Conservation (phyloP, 23 tunicate genomes). For the Pegea sp. region DNA sequence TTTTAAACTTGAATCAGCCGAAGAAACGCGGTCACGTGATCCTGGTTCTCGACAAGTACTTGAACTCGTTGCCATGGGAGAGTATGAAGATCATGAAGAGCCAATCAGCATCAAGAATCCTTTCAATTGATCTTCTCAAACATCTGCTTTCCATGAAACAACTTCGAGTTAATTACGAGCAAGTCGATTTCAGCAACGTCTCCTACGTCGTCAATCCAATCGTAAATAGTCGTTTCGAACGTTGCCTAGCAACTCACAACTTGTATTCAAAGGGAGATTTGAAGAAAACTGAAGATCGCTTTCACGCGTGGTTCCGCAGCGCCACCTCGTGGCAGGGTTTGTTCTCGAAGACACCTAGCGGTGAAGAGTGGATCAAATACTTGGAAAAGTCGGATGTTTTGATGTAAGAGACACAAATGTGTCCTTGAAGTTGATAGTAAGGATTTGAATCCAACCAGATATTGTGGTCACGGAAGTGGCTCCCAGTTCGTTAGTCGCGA, state of each 20-base stretch:
- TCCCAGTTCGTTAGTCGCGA: constrained; percentile 12
- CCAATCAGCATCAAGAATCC: constrained; percentile 61
- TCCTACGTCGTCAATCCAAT: constrained; percentile 55
- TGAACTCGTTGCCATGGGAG: constrained; percentile 57
- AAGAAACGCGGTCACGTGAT: constrained; percentile 75
- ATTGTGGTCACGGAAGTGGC: constrained; percentile 75
- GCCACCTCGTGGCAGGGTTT: constrained; percentile 51
- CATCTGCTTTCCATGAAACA: constrained; percentile 17
- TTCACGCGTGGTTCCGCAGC: constrained; percentile 44
- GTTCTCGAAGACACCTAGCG: constrained; percentile 18
- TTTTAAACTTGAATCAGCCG: no score
- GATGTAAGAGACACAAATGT: constrained; percentile 21
- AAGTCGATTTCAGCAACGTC: constrained; percentile 17
- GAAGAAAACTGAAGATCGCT: constrained; percentile 29
- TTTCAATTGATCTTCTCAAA: constrained; percentile 24
- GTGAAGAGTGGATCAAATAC: constrained; percentile 26
- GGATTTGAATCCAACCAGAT: no score
- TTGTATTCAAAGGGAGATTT: constrained; percentile 28
- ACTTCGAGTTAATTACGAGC: not conserved
- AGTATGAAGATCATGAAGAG: constrained; percentile 5
- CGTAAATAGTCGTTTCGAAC: constrained; percentile 4
- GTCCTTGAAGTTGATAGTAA: no score
- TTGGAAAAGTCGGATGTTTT: constrained; percentile 28
- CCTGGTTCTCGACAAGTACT: constrained; percentile 45
- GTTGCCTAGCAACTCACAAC: not conserved